Evolutionary conservation across 2,797 vertebrate species (phyloP).

Genomic region (Holocentrus rufus): DNA sequence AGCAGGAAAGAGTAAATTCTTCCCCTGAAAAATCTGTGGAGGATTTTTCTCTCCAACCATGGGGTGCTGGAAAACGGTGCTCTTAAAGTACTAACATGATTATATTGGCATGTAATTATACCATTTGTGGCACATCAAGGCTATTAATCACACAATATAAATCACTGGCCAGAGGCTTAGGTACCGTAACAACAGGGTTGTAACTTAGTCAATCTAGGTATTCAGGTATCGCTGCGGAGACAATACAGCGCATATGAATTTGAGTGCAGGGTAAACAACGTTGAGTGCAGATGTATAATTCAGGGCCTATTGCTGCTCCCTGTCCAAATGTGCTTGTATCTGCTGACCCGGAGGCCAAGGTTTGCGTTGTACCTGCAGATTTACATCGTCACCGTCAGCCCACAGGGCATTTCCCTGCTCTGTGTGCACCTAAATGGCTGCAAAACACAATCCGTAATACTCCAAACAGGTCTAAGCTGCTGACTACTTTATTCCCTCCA

Average conservation of each 20-base stretch:
- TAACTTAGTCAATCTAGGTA: conserved; percentile 22
- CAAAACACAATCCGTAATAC: conserved; percentile 11
- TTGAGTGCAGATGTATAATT: conserved; percentile 51
- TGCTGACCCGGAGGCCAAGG: conserved; percentile 39
- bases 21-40: neutral
- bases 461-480: neutral
- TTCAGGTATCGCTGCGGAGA: conserved; percentile 25
- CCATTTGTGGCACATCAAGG: conserved; percentile 38
- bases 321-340: conserved; percentile 34
- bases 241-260: conserved; percentile 31
- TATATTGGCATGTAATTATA: conserved; percentile 43
- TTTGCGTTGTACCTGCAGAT: conserved; percentile 41
- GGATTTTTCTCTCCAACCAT: neutral
- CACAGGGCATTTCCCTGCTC: conserved; percentile 35
- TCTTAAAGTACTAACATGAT: conserved; percentile 31
- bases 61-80: conserved; percentile 5
- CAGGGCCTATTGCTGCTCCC: conserved; percentile 29
- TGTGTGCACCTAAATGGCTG: conserved; percentile 8
- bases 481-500: neutral
- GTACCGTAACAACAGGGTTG: conserved; percentile 10
- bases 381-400: conserved; percentile 31
- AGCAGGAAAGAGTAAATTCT: neutral
- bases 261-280: conserved; percentile 38
- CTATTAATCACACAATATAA: conserved; percentile 37
- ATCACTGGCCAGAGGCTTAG: conserved; percentile 37